These are phyloP conservation scores for Pachypeltis micranthus DNA, from an alignment of 1,140 invertebrate species.

Conservation along the genomic window DNA sequence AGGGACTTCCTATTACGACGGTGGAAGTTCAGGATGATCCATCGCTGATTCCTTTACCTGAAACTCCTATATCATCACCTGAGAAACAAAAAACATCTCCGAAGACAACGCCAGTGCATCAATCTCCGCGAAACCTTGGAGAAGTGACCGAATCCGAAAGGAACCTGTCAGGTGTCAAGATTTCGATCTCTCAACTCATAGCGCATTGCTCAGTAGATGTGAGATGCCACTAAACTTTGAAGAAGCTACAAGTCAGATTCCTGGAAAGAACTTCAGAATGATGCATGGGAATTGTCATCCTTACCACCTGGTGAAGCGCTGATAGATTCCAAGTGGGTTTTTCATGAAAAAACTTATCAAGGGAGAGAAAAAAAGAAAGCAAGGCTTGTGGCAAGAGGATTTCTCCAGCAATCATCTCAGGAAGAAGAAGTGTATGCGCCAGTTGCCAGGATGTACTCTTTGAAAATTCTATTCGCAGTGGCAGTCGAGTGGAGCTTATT, in stretches of 20 bases:
- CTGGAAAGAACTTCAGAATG: slow-evolving; percentile 5
- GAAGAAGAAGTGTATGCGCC: slow-evolving; percentile 31
- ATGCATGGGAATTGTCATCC: not conserved
- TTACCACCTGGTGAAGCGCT: not conserved
- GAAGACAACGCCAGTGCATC: too few relatives aligned
- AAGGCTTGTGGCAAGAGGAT: slow-evolving; percentile 1
- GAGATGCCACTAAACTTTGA: too few relatives aligned
- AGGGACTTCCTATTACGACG: not conserved
- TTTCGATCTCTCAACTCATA: too few relatives aligned
- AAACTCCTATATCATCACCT: too few relatives aligned
- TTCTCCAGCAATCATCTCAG: slow-evolving; percentile 4
- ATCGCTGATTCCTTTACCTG: too few relatives aligned
- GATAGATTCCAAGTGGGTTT: slow-evolving; percentile 2
- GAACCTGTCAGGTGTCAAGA: too few relatives aligned
- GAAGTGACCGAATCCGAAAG: not conserved
- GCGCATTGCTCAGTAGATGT: too few relatives aligned
- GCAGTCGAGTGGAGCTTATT: too few relatives aligned
- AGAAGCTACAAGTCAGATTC: too few relatives aligned
- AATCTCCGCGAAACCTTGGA: not conserved
- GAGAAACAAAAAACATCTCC: too few relatives aligned
- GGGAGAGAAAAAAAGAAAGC: not conserved
- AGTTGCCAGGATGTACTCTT: too few relatives aligned
- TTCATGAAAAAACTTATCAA: not conserved
- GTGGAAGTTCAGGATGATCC: not conserved
- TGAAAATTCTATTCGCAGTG: too few relatives aligned